Percentiles rank a stretch among this genome's conserved stretches.
These are phyloP conservation scores for Encarsia formosa DNA, from an alignment of 2,888 invertebrate genomes.

Conservation along the genomic window DNA sequence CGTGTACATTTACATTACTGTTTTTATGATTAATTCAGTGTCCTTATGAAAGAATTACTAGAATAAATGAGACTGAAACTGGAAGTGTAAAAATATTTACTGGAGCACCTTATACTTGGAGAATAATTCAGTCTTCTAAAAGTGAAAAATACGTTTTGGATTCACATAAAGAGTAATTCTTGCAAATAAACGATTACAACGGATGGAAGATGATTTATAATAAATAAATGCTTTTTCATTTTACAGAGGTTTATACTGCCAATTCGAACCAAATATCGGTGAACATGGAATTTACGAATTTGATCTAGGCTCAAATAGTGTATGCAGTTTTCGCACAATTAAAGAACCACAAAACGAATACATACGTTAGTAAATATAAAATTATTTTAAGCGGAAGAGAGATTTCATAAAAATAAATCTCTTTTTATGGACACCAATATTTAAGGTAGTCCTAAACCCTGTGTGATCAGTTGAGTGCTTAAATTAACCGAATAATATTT, in stretches of 20 bases:
- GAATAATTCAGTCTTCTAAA: slow-evolving; percentile 54
- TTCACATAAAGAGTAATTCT: slow-evolving; percentile 40
- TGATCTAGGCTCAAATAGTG: slow-evolving; percentile 53
- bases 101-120: slow-evolving; percentile 56
- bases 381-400: not conserved
- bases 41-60: slow-evolving; percentile 58
- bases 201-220: no score
- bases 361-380: slow-evolving; percentile 65
- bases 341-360: slow-evolving; percentile 69
- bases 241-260: slow-evolving; percentile 59
- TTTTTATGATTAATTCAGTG: no score
- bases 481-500: no score
- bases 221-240: no score
- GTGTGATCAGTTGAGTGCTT: no score
- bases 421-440: no score
- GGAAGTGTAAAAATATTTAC: slow-evolving; percentile 55
- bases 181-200: no score
- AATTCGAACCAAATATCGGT: slow-evolving; percentile 58
- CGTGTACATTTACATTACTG: no score
- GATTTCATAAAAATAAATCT: no score
- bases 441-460: no score
- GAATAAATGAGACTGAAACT: slow-evolving; percentile 42
- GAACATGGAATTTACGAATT: slow-evolving; percentile 73
- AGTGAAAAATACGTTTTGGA: slow-evolving; percentile 52
- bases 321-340: slow-evolving; percentile 57